Conservation (phyloP, 2,113 vertebrate genomes). For the Nannobrachium achirus region DNA sequence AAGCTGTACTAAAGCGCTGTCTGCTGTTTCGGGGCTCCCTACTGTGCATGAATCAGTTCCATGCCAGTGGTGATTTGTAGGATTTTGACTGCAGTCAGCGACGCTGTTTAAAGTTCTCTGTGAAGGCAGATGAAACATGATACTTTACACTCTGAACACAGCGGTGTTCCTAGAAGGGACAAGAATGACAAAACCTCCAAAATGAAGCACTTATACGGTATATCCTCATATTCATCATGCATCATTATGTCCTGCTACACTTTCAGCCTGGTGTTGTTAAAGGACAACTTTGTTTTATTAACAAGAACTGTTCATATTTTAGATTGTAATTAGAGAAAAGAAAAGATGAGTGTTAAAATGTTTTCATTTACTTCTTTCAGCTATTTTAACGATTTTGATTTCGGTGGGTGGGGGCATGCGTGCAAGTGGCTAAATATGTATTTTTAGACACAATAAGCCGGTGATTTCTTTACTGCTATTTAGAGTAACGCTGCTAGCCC, state of each 20-base stretch:
- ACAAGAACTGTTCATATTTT: constrained; percentile 3
- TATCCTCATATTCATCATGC: constrained; percentile 6
- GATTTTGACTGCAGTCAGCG: constrained; percentile 45
- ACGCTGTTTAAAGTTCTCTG: constrained; percentile 31
- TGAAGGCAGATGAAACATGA: constrained; percentile 54
- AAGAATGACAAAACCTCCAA: constrained; percentile 28
- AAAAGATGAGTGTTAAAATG: too few species aligned
- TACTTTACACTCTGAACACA: constrained; percentile 46
- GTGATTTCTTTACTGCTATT: too few species aligned
- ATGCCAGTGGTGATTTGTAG: constrained; percentile 51
- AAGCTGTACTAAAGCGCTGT: too few species aligned
- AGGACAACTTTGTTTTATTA: constrained; percentile 1
- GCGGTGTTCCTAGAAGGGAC: constrained; percentile 30
- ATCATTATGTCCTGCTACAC: constrained; percentile 18
- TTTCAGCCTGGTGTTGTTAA: too few species aligned
- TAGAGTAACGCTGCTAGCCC: too few species aligned
- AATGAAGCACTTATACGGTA: constrained; percentile 39
- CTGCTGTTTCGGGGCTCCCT: constrained; percentile 35
- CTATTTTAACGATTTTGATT: too few species aligned
- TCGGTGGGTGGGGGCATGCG: too few species aligned
- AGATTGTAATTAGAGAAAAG: neutral
- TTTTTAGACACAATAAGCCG: too few species aligned
- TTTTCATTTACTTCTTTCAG: too few species aligned
- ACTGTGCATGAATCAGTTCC: constrained; percentile 48
- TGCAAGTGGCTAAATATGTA: too few species aligned